phyloP scores from a whole-genome alignment of 2,113 vertebrate genomes.

The Trachemys scripta region DNA sequence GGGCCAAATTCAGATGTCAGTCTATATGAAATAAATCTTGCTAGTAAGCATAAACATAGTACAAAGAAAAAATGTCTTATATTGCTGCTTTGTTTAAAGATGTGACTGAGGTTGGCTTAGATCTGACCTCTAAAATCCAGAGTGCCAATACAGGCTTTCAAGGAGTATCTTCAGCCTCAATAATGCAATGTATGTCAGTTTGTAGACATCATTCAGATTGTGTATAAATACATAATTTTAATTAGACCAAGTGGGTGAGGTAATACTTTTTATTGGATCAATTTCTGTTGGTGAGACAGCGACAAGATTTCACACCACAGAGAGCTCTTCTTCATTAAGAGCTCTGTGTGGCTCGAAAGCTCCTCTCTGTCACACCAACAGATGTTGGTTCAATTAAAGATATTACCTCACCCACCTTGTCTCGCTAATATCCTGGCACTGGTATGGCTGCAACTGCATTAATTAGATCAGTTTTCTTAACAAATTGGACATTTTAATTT shows the following conservation, averaged over 20 bases:
- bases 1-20: background rate
- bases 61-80: background rate
- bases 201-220: background rate
- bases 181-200: background rate
- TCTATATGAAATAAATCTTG: background rate
- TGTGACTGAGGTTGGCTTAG: background rate
- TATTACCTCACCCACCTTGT: background rate
- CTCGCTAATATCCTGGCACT: background rate
- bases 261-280: background rate
- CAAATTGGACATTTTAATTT: background rate
- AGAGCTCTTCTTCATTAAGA: background rate
- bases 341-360: background rate
- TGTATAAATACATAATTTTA: background rate
- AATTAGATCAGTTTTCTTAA: background rate
- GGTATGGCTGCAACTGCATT: background rate
- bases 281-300: background rate
- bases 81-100: background rate
- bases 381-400: background rate
- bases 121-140: background rate
- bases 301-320: background rate
- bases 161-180: background rate
- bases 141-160: background rate
- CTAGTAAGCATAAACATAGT: background rate
- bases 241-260: background rate
- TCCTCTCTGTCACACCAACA: background rate